phyloP scores from a whole-genome alignment of 2,797 vertebrate species.

The Oceanodroma leucorhoa region DNA sequence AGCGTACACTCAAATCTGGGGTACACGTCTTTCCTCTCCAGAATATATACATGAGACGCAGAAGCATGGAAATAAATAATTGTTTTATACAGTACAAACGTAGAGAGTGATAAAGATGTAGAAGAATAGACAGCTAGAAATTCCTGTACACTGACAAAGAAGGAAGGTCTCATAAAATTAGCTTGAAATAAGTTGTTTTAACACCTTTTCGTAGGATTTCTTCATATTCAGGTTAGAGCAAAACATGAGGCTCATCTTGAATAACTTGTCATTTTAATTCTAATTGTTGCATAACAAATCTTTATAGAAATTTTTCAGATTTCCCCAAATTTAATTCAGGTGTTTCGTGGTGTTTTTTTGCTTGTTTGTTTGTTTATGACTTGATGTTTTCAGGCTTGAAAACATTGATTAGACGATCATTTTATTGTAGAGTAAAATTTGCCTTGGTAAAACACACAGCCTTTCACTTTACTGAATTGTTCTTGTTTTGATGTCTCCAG shows the following conservation, averaged over 20 bases:
- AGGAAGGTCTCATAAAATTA: not conserved
- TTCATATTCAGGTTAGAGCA: not conserved
- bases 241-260: not conserved
- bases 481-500: not conserved
- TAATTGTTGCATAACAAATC: not conserved
- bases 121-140: not conserved
- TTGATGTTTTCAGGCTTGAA: not conserved
- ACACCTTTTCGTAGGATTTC: not conserved
- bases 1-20: not conserved
- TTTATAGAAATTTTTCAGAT: not conserved
- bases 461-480: not conserved
- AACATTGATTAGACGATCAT: accelerated
- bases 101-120: not conserved
- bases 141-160: not conserved
- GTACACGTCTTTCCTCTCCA: not conserved
- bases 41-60: not conserved
- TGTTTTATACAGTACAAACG: not conserved
- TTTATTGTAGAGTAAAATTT: not conserved
- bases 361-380: not conserved
- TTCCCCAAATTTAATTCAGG: not conserved
- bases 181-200: not conserved
- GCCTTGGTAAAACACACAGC: not conserved
- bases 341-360: not conserved
- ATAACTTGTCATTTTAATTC: not conserved
- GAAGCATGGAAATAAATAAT: not conserved